phyloP scores from a whole-genome alignment of 2,113 vertebrate genomes.

The Pardalotus punctatus region DNA sequence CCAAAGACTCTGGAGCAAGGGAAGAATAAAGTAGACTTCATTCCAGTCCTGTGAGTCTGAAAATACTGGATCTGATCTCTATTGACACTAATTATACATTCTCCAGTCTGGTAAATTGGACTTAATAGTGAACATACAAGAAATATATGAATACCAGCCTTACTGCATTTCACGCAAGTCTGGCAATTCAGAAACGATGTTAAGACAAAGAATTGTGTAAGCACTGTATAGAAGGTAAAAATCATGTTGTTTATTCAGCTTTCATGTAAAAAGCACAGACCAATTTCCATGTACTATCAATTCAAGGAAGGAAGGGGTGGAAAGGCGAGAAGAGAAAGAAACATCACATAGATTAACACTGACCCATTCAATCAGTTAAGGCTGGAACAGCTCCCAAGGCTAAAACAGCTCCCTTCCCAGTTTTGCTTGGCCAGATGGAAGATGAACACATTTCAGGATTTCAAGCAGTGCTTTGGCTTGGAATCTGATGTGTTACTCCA shows the following conservation, averaged over 20 bases:
- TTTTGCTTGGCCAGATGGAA: conserved; percentile 21
- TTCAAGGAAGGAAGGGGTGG: background rate
- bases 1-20: background rate
- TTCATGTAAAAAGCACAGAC: background rate
- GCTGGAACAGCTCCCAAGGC: conserved; percentile 17
- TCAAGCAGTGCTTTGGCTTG: background rate
- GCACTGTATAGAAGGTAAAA: background rate
- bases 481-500: background rate
- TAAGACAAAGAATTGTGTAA: background rate
- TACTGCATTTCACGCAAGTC: background rate
- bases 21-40: background rate
- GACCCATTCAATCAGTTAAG: conserved; percentile 7
- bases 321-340: conserved; percentile 24
- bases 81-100: background rate
- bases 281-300: background rate
- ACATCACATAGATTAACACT: conserved; percentile 31
- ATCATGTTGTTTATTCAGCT: background rate
- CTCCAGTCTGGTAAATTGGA: background rate
- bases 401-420: conserved; percentile 13
- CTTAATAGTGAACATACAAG: background rate
- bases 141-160: background rate
- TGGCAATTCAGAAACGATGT: background rate
- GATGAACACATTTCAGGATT: background rate
- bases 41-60: background rate
- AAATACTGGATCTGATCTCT: background rate